Base-by-base conservation (phyloP, 1,140 invertebrate genomes). In the Macrosteles quadrilineatus region DNA sequence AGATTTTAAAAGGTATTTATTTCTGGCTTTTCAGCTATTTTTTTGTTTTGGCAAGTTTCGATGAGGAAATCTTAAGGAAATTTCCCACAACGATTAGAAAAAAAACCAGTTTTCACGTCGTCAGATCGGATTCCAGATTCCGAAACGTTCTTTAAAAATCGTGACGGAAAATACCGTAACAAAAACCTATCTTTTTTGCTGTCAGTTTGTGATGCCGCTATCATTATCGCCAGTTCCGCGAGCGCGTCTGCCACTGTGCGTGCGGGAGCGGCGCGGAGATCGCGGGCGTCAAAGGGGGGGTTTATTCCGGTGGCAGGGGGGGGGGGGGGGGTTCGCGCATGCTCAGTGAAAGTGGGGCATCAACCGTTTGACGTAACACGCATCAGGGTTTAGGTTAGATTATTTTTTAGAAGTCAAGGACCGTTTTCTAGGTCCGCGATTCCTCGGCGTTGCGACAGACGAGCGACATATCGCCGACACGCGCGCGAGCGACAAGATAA, bases 311-410 rank as follows among this genome's bases (percentile, higher is more conserved):
- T 36, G 32, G 32, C 23, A 25, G 25, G 55, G 2, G 55, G 21
- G 23, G 63, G 17, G 27, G 63, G n/a, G 1, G 63, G 11, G 36
- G 19, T 12, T 1, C 1, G 63, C 63, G 63, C 63, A 27, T 14
- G 63, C 63, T 29, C 63, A 43, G 32, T 14, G 31, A 66, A 66
- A 66, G 63, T 66, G 40, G 63, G 63, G 12, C 63, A 66, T 43
- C 63, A 31, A 27, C 63, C 40, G 32, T 9, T 43, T 66, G 63
- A 66, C 63, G 63, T 43, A 66, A 66, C 36, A 17, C 29, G 1
- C 63, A 66, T 66, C 32, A 66, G 63, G 40, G 63, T 66, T 66
- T 66, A 66, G 63, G 63, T 66, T 66, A 66, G 63, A 66, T 66
- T 66, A 66, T 40, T 40, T 66, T 66, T 66, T 66, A 45, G 63